Conservation (phyloP, 2,888 invertebrate genomes). For the Agrotis clavis region DNA sequence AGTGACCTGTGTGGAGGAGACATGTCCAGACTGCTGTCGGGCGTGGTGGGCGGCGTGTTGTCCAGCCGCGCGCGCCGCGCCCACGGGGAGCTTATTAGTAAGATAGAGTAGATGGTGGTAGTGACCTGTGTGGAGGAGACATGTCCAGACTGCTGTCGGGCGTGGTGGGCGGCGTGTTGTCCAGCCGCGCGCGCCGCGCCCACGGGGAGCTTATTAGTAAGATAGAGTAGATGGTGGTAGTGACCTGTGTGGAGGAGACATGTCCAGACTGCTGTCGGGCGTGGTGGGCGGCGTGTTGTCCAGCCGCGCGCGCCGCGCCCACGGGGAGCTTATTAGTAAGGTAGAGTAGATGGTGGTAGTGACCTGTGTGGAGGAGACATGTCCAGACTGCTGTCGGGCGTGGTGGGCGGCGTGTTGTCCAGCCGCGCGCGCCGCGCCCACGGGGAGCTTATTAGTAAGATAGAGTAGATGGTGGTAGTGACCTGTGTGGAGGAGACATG, state of each 20-base stretch:
- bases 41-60: constrained; percentile 96
- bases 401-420: constrained; percentile 96
- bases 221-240: background rate
- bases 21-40: constrained; percentile 94
- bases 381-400: constrained; percentile 94
- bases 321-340: constrained; percentile 10
- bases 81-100: constrained; percentile 12
- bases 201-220: constrained; percentile 11
- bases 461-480: background rate
- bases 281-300: constrained; percentile 96
- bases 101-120: background rate
- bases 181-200: constrained; percentile 80
- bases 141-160: constrained; percentile 94
- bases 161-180: constrained; percentile 96
- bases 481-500: constrained; percentile 93
- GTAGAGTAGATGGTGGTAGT: background rate
- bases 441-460: constrained; percentile 8
- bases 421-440: constrained; percentile 71
- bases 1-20: constrained; percentile 92
- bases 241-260: constrained; percentile 92
- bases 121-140: constrained; percentile 92
- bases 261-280: constrained; percentile 94
- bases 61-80: constrained; percentile 85
- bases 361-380: constrained; percentile 93
- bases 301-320: constrained; percentile 72